Evolutionary conservation across 2,797 vertebrate species (phyloP).

Genomic region (Enteromius paludinosus): DNA sequence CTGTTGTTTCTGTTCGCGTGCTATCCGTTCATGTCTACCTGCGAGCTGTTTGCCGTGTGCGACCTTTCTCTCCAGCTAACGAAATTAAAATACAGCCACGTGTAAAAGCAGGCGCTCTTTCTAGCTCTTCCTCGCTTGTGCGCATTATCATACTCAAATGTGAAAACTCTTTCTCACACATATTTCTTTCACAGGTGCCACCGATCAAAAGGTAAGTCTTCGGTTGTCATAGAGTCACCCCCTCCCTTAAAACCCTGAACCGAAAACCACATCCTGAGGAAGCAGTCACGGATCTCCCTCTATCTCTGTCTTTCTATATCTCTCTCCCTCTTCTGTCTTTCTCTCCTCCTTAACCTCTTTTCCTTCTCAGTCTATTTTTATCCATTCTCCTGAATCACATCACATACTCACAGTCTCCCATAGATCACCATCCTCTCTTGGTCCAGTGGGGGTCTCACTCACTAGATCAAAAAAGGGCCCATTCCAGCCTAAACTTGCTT

Average conservation of each 20-base stretch:
- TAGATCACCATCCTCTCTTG: neutral
- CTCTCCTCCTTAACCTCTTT: constrained; percentile 44
- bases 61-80: constrained; percentile 45
- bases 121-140: constrained; percentile 33
- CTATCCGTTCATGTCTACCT: neutral
- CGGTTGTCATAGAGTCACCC: constrained; percentile 63
- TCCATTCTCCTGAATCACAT: constrained; percentile 25
- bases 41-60: constrained; percentile 10
- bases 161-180: constrained; percentile 58
- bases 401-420: constrained; percentile 36
- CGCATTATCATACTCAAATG: constrained; percentile 52
- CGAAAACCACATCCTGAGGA: constrained; percentile 70
- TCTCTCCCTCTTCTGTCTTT: constrained; percentile 12
- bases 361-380: constrained; percentile 54
- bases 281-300: constrained; percentile 65
- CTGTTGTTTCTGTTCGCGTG: constrained; percentile 56
- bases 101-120: constrained; percentile 35
- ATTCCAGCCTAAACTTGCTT: neutral
- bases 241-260: constrained; percentile 61
- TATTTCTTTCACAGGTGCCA: constrained; percentile 57
- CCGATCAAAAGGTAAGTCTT: constrained; percentile 64
- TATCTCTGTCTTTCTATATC: constrained; percentile 32
- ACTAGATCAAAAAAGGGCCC: neutral
- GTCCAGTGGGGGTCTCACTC: neutral
- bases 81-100: constrained; percentile 49